phyloP scores from a whole-genome alignment of 2,113 vertebrate genomes.

The Nerophis ophidion region DNA sequence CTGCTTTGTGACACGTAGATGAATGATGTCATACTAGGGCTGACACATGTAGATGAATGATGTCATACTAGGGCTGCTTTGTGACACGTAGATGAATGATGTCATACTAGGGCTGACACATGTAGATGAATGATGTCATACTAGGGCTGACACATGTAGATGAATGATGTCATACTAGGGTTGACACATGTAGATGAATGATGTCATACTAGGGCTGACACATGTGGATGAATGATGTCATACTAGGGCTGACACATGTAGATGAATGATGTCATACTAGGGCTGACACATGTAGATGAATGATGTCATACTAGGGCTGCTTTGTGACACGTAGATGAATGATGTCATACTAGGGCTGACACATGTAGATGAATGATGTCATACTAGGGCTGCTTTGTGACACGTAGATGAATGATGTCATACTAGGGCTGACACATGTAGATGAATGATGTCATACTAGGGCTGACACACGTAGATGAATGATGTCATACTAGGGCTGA shows the following conservation, averaged over 20 bases:
- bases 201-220: background rate
- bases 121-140: slow-evolving; percentile 3
- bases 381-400: background rate
- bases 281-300: slow-evolving; percentile 6
- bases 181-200: slow-evolving; percentile 5
- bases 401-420: slow-evolving; percentile 7
- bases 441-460: slow-evolving; percentile 1
- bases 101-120: background rate
- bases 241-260: background rate
- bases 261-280: slow-evolving; percentile 1
- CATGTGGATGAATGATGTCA: slow-evolving; percentile 7
- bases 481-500: background rate
- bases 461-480: slow-evolving; percentile 6
- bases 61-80: background rate
- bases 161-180: background rate
- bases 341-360: background rate
- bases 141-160: background rate
- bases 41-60: slow-evolving; percentile 8
- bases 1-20: no score
- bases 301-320: background rate
- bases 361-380: slow-evolving; percentile 3
- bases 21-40: background rate
- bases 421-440: background rate
- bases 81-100: slow-evolving; percentile 8
- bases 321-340: no score